Evolutionary conservation across 2,888 invertebrate species (phyloP), one percentile per base, ranked within the genome.

Genomic region (Griposia aprilina): DNA sequence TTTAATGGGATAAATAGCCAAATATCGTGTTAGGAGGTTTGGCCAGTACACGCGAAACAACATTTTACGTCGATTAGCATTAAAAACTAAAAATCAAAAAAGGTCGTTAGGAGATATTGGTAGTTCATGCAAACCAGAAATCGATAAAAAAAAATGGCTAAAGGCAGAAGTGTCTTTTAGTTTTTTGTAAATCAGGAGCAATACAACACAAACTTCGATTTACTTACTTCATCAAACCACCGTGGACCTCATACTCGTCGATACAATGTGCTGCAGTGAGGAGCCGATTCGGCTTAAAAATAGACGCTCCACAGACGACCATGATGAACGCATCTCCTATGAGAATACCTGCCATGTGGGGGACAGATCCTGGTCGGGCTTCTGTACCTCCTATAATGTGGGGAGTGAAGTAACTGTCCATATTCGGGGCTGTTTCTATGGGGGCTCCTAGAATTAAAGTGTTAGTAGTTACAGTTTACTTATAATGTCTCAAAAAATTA

Each of bases 201-300:
- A 20, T 4, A 26, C 20, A 13, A 48, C 7, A 26, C 20, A 50
- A 72, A 30, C 17, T 26, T 30, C 1, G 1, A 55, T 45, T 55
- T 52, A 80, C 88, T 87, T 78, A 91, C 90, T 65, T 3, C 59
- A 84, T 23, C 1, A 93, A 72, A 23, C 81, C 75, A 4, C 88
- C 88, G 73, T 86, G 81, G 0, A 72, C 30, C 3, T 86, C 59
- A 66, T 88, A 87, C 0, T 78, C 78, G 1, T 89, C 86, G n/a
- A 93, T 88, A 72, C 93, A 93, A 74, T 93, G 93, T 0, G 93
- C 91, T 1, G 94, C 92, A 1, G 90, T 90, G 55, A 93, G 76
- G 26, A 92, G 48, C 70, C 78, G 10, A 1, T 75, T 76, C 1
- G 59, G 41, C 15, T 48, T 26, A 17, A 87, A 45, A 3, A 87